Percentiles rank a stretch among this genome's conserved stretches.
Evolutionary conservation across 2,888 invertebrate genomes (phyloP).

Genomic region (Calliphora vomitoria): DNA sequence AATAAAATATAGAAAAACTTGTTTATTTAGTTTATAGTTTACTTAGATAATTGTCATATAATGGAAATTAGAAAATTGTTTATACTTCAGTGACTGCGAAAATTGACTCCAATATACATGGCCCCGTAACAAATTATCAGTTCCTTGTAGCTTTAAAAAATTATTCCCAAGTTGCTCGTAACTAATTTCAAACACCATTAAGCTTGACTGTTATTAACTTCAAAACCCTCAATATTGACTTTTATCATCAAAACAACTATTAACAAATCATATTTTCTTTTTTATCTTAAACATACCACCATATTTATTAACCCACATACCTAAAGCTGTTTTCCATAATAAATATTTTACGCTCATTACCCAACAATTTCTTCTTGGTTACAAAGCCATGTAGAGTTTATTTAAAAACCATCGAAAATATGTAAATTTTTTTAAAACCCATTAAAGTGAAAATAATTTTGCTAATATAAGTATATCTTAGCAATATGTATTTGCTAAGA

Average conservation of each 20-base stretch:
- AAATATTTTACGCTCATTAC: neutral
- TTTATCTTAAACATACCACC: neutral
- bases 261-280: neutral
- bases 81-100: too few relatives aligned
- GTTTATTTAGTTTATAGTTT: too few relatives aligned
- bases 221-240: neutral
- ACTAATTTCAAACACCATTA: neutral
- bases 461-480: slow-evolving; percentile 6
- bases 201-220: neutral
- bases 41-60: too few relatives aligned
- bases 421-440: slow-evolving; percentile 27
- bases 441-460: neutral
- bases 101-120: too few relatives aligned
- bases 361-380: neutral
- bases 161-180: neutral
- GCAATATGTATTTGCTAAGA: neutral
- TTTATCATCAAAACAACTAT: neutral
- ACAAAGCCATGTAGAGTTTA: neutral
- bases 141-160: too few relatives aligned
- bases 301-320: neutral
- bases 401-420: slow-evolving; percentile 29
- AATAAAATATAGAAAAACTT: too few relatives aligned
- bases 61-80: too few relatives aligned
- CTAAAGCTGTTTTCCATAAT: neutral
- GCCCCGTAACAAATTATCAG: too few relatives aligned